phyloP scores from a whole-genome alignment of 2,888 invertebrate species.

The Hyposoter dolosus region DNA sequence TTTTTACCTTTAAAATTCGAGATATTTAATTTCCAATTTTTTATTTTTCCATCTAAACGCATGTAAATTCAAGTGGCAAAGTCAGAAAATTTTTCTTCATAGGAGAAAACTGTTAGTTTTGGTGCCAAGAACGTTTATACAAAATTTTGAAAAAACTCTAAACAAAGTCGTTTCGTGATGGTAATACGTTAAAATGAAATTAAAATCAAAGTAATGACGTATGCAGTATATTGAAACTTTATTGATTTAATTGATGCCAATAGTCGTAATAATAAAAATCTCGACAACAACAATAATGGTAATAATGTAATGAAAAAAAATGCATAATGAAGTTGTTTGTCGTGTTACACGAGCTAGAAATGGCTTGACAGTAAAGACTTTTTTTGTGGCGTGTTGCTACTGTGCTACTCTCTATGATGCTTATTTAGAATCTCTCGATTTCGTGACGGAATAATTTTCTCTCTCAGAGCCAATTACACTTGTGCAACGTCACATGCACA shows the following conservation, averaged over 20 bases:
- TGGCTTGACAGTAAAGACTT: slow-evolving; percentile 39
- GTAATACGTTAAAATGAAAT: too few relatives aligned
- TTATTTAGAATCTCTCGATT: slow-evolving; percentile 43
- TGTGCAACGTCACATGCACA: slow-evolving; percentile 51
- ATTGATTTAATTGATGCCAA: neutral
- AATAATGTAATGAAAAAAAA: neutral
- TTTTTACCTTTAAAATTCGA: too few relatives aligned
- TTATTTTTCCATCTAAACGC: too few relatives aligned
- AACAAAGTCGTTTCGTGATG: too few relatives aligned
- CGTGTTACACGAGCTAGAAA: slow-evolving; percentile 40
- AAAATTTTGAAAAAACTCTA: too few relatives aligned
- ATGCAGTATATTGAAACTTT: neutral
- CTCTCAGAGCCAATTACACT: slow-evolving; percentile 65
- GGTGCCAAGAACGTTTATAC: too few relatives aligned
- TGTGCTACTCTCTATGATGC: slow-evolving; percentile 35
- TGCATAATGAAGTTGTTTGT: slow-evolving; percentile 26
- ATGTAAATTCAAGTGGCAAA: too few relatives aligned
- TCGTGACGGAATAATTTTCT: slow-evolving; percentile 68
- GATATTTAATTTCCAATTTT: too few relatives aligned
- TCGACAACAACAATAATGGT: neutral
- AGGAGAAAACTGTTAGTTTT: too few relatives aligned
- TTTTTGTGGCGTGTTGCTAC: slow-evolving; percentile 4
- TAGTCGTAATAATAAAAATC: neutral
- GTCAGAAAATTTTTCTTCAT: too few relatives aligned
- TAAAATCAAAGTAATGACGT: too few relatives aligned